These are phyloP conservation scores for Eubasilissa splendida DNA, from an alignment of 2,888 invertebrate species.

Conservation along the genomic window DNA sequence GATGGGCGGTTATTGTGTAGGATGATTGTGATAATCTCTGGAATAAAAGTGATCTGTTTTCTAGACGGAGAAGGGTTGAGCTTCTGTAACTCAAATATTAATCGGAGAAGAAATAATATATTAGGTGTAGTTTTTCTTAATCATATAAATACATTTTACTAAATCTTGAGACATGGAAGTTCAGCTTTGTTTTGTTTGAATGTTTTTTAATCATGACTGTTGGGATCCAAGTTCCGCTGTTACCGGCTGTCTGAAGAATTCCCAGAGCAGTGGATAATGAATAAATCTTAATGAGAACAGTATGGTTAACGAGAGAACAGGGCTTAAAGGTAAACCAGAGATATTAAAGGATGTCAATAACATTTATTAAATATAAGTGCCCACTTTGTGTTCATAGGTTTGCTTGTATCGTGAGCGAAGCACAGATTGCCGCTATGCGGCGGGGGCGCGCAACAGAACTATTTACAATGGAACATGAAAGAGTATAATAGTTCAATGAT, in stretches of 20 bases:
- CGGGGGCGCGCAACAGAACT: conserved; percentile 13
- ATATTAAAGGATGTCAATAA: conserved; percentile 22
- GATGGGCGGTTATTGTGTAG: conserved; percentile 16
- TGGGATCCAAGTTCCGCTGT: not conserved
- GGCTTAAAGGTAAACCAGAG: conserved; percentile 27
- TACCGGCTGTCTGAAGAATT: not conserved
- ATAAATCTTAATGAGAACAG: too few species aligned
- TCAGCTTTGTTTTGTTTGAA: conserved; percentile 20
- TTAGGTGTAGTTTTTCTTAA: not conserved
- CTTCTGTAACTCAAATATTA: conserved; percentile 39
- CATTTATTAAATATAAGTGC: conserved; percentile 44
- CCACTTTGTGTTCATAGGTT: conserved; percentile 53
- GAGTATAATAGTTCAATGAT: conserved; percentile 37
- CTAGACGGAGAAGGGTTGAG: conserved; percentile 28
- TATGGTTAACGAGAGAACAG: not conserved
- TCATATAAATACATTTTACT: conserved; percentile 15
- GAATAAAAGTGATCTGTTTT: conserved; percentile 32
- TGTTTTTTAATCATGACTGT: conserved; percentile 18
- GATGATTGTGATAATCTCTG: conserved; percentile 40
- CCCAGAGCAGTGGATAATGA: not conserved
- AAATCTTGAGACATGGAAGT: conserved; percentile 37
- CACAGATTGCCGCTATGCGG: conserved; percentile 8
- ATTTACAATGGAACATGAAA: not conserved
- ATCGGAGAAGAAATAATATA: not conserved
- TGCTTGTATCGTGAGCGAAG: conserved; percentile 16